A percentile compares a stretch with the other conserved stretches of the same genome.
Conservation (phyloP, 2,797 vertebrate genomes). For the Channa striata region DNA sequence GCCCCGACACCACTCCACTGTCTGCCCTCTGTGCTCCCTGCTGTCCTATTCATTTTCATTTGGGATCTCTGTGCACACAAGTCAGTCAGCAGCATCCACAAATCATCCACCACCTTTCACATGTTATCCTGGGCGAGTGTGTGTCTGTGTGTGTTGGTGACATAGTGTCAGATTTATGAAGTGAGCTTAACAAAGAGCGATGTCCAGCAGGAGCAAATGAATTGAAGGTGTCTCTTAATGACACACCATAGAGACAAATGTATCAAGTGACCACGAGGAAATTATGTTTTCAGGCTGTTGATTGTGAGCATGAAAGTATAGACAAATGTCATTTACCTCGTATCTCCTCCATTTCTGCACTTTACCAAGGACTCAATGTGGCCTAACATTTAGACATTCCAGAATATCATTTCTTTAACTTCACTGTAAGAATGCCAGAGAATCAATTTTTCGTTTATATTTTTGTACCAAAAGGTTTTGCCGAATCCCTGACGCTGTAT, state of each 20-base stretch:
- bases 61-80: slow-evolving; percentile 45
- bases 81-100: slow-evolving; percentile 45
- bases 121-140: slow-evolving; percentile 34
- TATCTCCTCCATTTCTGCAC: background rate
- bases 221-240: slow-evolving; percentile 41
- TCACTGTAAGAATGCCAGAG: too few species aligned
- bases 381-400: background rate
- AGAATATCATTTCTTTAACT: background rate
- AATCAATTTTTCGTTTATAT: too few species aligned
- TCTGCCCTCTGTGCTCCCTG: slow-evolving; percentile 51
- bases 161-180: slow-evolving; percentile 18
- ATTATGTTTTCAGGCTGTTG: background rate
- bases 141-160: background rate
- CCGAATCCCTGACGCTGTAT: too few species aligned
- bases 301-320: background rate
- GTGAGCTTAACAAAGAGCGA: slow-evolving; percentile 37
- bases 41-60: slow-evolving; percentile 78
- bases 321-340: background rate
- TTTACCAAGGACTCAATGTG: background rate
- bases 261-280: slow-evolving; percentile 8
- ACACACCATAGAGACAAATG: slow-evolving; percentile 46
- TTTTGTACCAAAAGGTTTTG: too few species aligned
- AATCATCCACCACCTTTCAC: slow-evolving; percentile 69
- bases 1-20: slow-evolving; percentile 14
- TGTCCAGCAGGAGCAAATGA: slow-evolving; percentile 29